Percentiles rank a stretch among this genome's conserved stretches.
These are phyloP conservation scores for Diaphora mendica DNA, from an alignment of 2,888 invertebrate species.

Conservation along the genomic window DNA sequence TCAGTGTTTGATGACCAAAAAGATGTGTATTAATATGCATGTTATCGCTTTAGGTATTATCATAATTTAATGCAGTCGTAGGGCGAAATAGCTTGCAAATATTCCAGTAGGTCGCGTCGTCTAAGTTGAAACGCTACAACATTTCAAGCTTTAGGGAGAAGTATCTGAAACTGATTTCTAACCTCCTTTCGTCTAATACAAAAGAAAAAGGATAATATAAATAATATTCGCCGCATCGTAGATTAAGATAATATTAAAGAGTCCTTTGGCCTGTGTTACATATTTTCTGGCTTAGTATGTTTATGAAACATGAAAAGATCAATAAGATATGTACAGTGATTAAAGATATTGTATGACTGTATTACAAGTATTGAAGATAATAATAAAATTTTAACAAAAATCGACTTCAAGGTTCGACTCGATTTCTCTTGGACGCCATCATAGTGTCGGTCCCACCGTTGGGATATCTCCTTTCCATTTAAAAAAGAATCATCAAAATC, in stretches of 20 bases:
- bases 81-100: too few relatives aligned
- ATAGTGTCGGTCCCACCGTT: too few relatives aligned
- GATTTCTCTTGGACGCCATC: too few relatives aligned
- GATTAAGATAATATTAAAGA: not conserved
- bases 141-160: not conserved
- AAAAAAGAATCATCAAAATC: too few relatives aligned
- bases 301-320: not conserved
- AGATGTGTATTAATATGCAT: not conserved
- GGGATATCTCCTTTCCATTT: too few relatives aligned
- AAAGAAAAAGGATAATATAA: not conserved
- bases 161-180: not conserved
- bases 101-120: too few relatives aligned
- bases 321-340: not conserved
- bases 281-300: not conserved
- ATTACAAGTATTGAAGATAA: not conserved
- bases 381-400: too few relatives aligned
- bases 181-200: not conserved
- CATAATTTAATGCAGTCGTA: not conserved
- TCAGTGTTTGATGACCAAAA: not conserved
- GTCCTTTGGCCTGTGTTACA: not conserved
- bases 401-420: too few relatives aligned
- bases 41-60: not conserved
- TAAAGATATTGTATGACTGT: too few relatives aligned
- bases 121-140: too few relatives aligned
- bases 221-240: not conserved